Evolutionary conservation across 1,140 invertebrate species (phyloP), one percentile per base, ranked within the genome.

Genomic region (Ptiloglossa arizonensis): DNA sequence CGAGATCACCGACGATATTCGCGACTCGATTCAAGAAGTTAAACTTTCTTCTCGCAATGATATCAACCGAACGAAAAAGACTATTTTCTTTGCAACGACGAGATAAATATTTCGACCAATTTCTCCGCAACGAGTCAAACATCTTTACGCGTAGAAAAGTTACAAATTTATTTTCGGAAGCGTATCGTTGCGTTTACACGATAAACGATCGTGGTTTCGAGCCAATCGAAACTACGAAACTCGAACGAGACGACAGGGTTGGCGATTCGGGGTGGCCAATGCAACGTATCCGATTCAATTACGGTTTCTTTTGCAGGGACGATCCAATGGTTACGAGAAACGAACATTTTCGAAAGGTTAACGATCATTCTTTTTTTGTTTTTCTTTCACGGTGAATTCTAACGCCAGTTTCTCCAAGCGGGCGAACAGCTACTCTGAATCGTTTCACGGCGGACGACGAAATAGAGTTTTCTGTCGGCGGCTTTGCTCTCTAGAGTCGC

Each of bases 401-500:
- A 24, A 41, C 35, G 59, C 22, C 19, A 11, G 9, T 38, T 22
- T 41, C n/a, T 41, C 59, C 11, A 24, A 48, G 41, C 48, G 62
- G 8, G 24, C 8, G 24, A 48, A 24, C 1, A 29, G 62, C 17
- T 32, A 32, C 27, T 19, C 44, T 66, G 46, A 50, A 62, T 41
- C 59, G 41, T 62, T 41, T 62, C 59, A 35, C 59, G 59, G 35
- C 59, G n/a, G 59, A n/a, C 11, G 5, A 17, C 8, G 8, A 15
- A 38, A 41, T 32, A 70, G 13, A 6, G 46, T 62, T 52, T 62
- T 71, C 41, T n/a, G 32, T 50, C 19, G 38, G 32, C 44, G 56
- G 19, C 19, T 54, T 48, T 54, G 17, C 48, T 68, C 63, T 24
- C 52, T 54, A 71, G 56, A 69, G 71, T 60, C 70, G 80, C 66